phyloP scores from a whole-genome alignment of 92 coral and sea anemone genomes.

The Bergia sp. region DNA sequence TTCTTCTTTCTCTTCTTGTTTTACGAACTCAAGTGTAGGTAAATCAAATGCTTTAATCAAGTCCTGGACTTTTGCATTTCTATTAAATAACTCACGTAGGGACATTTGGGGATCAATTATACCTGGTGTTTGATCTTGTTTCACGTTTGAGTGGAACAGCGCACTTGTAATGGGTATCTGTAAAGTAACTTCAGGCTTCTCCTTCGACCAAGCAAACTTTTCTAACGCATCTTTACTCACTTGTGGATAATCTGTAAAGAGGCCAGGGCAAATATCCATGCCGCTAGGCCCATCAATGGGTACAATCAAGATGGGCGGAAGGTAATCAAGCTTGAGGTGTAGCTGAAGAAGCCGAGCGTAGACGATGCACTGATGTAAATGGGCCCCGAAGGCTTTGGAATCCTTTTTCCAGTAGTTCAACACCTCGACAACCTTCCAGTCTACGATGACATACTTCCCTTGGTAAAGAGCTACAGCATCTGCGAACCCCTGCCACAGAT shows the following conservation, averaged over 20 bases:
- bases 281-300: constrained; percentile 18
- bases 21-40: too few species aligned
- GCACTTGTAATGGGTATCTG: background rate
- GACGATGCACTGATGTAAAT: constrained; percentile 58
- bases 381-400: background rate
- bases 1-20: too few species aligned
- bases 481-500: too few species aligned
- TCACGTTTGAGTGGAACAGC: too few species aligned
- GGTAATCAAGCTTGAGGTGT: constrained; percentile 45
- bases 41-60: too few species aligned
- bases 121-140: too few species aligned
- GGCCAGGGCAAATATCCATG: background rate
- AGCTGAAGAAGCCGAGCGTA: constrained; percentile 58
- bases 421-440: constrained; percentile 45
- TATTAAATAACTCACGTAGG: too few species aligned
- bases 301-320: constrained; percentile 55
- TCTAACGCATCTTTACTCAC: constrained; percentile 36
- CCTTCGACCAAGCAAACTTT: background rate
- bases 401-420: constrained; percentile 20
- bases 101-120: too few species aligned
- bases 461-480: constrained; percentile 56
- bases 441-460: constrained; percentile 45
- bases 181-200: background rate
- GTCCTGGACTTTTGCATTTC: too few species aligned
- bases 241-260: constrained; percentile 46